Conservation (phyloP, 2,797 vertebrate species). For the Myotis findleyi region DNA sequence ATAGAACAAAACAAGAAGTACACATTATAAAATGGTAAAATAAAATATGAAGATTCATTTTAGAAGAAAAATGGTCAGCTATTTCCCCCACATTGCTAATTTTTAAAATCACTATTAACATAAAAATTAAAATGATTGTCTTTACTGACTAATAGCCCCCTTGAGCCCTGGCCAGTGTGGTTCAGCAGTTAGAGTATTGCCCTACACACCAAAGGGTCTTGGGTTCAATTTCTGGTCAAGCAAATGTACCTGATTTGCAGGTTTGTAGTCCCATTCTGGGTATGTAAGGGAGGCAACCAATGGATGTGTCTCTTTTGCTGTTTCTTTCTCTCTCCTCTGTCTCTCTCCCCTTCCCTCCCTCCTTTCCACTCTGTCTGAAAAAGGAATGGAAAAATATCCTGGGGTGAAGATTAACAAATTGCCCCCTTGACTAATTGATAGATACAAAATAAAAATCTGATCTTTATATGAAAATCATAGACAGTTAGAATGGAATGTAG, state of each 20-base stretch:
- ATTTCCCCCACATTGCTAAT: background rate
- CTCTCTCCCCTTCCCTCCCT: no score
- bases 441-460: background rate
- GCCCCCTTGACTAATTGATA: background rate
- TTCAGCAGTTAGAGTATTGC: no score
- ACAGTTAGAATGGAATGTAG: background rate
- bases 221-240: no score
- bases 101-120: background rate
- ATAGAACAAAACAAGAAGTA: background rate
- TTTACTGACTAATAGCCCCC: background rate
- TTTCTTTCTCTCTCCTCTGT: no score
- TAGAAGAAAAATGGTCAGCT: background rate
- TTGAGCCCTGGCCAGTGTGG: background rate
- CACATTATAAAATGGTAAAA: background rate
- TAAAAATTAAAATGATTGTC: background rate
- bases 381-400: no score
- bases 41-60: background rate
- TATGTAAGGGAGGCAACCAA: no score
- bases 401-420: background rate
- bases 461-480: background rate
- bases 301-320: no score
- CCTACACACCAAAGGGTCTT: no score
- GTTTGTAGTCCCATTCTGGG: no score
- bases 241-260: no score
- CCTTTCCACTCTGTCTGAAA: no score